Conservation (phyloP, 2,113 vertebrate species). For the Arizona elegans region DNA sequence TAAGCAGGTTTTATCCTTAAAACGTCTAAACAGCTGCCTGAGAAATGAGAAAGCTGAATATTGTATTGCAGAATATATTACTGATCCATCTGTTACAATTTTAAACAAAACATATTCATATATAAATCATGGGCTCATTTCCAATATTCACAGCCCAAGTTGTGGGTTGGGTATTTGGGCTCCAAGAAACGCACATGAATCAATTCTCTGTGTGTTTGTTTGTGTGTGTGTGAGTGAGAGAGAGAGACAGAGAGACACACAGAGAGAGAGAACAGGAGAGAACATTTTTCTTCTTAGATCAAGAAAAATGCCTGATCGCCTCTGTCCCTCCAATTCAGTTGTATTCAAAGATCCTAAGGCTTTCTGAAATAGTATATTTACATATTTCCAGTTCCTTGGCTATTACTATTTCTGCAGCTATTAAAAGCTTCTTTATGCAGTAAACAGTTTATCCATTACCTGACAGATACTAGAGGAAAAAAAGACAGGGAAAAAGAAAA, state of each 20-base stretch:
- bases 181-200: neutral
- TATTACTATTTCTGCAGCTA: neutral
- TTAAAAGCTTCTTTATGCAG: neutral
- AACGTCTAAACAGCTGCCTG: conserved; percentile 5
- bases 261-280: neutral
- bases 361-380: neutral
- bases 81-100: neutral
- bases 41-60: neutral
- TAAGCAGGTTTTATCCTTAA: neutral
- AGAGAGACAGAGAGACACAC: neutral
- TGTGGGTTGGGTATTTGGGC: neutral
- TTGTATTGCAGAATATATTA: neutral
- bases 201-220: neutral
- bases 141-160: neutral
- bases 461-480: neutral
- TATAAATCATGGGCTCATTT: neutral
- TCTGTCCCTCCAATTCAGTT: neutral
- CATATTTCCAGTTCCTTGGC: neutral
- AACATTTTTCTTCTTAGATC: neutral
- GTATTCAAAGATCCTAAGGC: neutral
- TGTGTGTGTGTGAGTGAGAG: no score
- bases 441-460: neutral
- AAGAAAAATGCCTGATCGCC: neutral
- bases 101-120: neutral
- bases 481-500: neutral